These are phyloP conservation scores for Hirtodrosophila cameraria DNA, from an alignment of 2,888 invertebrate genomes.

Conservation along the genomic window DNA sequence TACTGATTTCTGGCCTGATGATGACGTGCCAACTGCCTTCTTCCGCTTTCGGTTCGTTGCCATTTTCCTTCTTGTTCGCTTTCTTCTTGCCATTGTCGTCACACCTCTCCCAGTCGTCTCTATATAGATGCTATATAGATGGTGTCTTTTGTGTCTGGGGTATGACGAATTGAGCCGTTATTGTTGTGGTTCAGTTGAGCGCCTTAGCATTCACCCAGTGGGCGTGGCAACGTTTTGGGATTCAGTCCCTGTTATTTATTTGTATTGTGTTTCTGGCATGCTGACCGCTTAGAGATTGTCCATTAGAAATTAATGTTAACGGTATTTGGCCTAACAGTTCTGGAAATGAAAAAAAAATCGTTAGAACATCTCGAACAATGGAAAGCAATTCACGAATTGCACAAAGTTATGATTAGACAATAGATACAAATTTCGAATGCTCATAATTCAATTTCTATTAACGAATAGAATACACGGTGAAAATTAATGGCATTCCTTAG, in stretches of 20 bases:
- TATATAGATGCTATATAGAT: slow-evolving; percentile 7
- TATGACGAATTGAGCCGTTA: slow-evolving; percentile 58
- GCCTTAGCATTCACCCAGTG: slow-evolving; percentile 36
- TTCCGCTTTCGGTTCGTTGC: slow-evolving; percentile 70
- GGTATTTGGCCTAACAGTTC: slow-evolving; percentile 39
- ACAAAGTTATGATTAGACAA: slow-evolving; percentile 31
- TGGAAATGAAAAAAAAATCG: slow-evolving; percentile 42
- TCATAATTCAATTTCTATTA: slow-evolving; percentile 29
- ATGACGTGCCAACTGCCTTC: slow-evolving; percentile 72
- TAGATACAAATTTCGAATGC: slow-evolving; percentile 12
- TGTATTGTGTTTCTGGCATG: slow-evolving; percentile 27
- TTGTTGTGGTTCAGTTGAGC: slow-evolving; percentile 43
- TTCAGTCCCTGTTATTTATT: slow-evolving; percentile 51
- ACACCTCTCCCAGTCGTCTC: not conserved
- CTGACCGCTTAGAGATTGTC: slow-evolving; percentile 38
- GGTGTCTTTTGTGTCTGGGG: slow-evolving; percentile 7
- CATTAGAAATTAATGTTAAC: slow-evolving; percentile 52
- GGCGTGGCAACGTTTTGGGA: slow-evolving; percentile 21
- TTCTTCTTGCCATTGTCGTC: slow-evolving; percentile 30
- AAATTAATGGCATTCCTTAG: slow-evolving; percentile 13
- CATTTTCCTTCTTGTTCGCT: slow-evolving; percentile 53
- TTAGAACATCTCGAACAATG: slow-evolving; percentile 40
- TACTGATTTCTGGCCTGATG: slow-evolving; percentile 74
- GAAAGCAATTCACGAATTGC: slow-evolving; percentile 25
- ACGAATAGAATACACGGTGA: slow-evolving; percentile 19